A percentile compares a stretch with the other conserved stretches of the same genome.
Conservation (phyloP, 2,888 invertebrate genomes). For the Deilephila porcellus region DNA sequence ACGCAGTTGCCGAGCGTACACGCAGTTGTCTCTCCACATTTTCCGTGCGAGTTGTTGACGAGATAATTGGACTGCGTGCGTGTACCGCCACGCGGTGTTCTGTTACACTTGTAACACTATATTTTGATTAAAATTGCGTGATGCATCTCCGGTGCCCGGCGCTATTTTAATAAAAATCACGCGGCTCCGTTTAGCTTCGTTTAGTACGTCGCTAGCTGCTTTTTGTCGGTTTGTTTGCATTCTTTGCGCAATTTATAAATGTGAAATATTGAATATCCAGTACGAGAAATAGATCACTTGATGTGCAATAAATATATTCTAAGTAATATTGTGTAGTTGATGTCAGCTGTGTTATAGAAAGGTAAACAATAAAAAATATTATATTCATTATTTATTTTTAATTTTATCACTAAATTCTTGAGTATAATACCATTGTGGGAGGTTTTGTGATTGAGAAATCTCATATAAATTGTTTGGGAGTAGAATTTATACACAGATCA, state of each 20-base stretch:
- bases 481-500: too few relatives aligned
- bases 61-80: slow-evolving; percentile 32
- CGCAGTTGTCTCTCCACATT: slow-evolving; percentile 22
- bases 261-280: too few relatives aligned
- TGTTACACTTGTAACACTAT: slow-evolving; percentile 35
- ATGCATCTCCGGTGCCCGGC: not conserved
- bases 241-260: not conserved
- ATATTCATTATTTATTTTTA: too few relatives aligned
- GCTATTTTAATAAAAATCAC: slow-evolving; percentile 25
- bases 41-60: slow-evolving; percentile 30
- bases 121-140: slow-evolving; percentile 29
- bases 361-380: too few relatives aligned
- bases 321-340: too few relatives aligned
- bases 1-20: not conserved
- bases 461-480: too few relatives aligned
- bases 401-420: too few relatives aligned
- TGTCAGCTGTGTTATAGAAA: too few relatives aligned
- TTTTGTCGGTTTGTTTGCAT: not conserved
- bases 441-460: too few relatives aligned
- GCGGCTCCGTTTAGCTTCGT: not conserved
- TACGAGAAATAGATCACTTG: too few relatives aligned
- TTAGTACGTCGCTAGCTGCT: not conserved
- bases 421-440: too few relatives aligned
- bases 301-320: too few relatives aligned
- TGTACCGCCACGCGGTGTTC: slow-evolving; percentile 31